Evolutionary conservation across 1,140 invertebrate genomes (phyloP).

Genomic region (Leptinotarsa defecta): DNA sequence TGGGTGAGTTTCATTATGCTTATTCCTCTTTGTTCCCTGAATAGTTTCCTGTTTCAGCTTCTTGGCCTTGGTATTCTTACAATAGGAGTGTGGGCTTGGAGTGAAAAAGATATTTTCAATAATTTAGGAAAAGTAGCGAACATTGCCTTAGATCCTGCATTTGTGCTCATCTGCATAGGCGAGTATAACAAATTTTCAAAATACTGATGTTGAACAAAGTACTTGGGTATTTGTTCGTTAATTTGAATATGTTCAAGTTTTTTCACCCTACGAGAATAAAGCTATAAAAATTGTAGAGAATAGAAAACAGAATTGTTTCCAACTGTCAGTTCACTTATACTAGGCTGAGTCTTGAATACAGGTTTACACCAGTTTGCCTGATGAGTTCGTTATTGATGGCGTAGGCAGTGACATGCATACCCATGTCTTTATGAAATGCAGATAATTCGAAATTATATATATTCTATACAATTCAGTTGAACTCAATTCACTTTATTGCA

Average conservation of each 20-base stretch:
- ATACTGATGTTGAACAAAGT: no score
- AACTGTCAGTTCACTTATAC: no score
- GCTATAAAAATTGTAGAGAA: no score
- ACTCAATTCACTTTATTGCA: neutral
- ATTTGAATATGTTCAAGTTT: no score
- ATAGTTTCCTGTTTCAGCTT: conserved; percentile 67
- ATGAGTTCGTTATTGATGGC: no score
- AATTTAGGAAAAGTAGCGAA: conserved; percentile 88
- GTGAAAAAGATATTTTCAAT: conserved; percentile 94
- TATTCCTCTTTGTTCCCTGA: neutral
- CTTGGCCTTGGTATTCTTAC: conserved; percentile 83
- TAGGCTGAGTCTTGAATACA: no score
- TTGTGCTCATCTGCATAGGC: conserved; percentile 91
- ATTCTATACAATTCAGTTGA: neutral
- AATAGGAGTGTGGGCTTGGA: conserved; percentile 95
- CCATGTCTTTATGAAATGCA: neutral
- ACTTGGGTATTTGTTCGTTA: no score
- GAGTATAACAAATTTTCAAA: conserved; percentile 48
- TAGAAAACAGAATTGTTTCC: no score
- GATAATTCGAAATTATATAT: neutral
- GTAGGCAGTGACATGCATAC: no score
- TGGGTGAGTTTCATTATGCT: conserved; percentile 74
- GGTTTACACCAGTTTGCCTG: no score
- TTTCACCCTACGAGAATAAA: no score
- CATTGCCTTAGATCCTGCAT: conserved; percentile 92